Evolutionary conservation across 2,888 invertebrate species (phyloP).

Genomic region (Clistopyga incitator): DNA sequence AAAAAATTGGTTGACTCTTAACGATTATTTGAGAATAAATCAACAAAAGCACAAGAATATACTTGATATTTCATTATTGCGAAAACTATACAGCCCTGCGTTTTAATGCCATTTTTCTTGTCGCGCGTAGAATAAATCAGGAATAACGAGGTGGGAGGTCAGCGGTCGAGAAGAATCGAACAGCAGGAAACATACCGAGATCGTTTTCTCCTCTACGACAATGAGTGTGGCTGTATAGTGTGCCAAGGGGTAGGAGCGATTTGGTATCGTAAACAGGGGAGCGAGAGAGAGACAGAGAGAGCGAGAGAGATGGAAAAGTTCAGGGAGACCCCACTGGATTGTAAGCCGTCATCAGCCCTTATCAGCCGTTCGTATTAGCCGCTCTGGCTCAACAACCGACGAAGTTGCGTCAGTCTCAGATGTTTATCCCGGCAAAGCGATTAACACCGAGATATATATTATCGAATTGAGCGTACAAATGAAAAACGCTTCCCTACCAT

Average conservation of each 20-base stretch:
- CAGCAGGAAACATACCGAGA: conserved; percentile 61
- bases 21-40: too few relatives aligned
- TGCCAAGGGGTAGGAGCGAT: conserved; percentile 12
- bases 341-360: conserved; percentile 75
- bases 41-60: too few relatives aligned
- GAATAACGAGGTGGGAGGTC: conserved; percentile 55
- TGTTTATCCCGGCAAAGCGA: conserved; percentile 78
- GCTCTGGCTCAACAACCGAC: conserved; percentile 79
- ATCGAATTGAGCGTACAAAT: conserved; percentile 31
- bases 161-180: conserved; percentile 54
- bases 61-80: too few relatives aligned
- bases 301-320: conserved; percentile 62
- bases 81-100: neutral
- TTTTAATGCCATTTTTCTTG: conserved; percentile 1
- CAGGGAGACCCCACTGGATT: conserved; percentile 66
- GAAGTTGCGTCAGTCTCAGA: conserved; percentile 81
- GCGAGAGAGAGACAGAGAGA: conserved; percentile 28
- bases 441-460: conserved; percentile 65
- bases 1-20: too few relatives aligned
- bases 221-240: conserved; percentile 11
- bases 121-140: conserved; percentile 29
- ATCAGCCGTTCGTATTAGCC: conserved; percentile 73
- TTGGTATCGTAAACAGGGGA: conserved; percentile 26
- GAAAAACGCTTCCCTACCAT: conserved; percentile 21
- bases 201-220: conserved; percentile 16